Base-by-base conservation (phyloP, 2,888 invertebrate genomes). In the Mimas tiliae region DNA sequence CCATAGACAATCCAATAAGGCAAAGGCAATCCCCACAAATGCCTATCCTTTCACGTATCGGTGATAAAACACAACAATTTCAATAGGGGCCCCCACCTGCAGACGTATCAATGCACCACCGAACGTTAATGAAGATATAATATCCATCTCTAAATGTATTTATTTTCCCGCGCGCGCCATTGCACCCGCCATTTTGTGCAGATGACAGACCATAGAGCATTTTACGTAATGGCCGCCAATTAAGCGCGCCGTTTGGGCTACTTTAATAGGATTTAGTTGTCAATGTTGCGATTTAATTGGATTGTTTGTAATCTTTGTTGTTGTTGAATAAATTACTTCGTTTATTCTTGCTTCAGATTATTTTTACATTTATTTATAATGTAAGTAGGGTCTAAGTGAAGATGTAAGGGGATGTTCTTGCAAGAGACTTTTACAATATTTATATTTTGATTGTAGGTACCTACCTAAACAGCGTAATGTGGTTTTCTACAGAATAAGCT, bases 51-150 rank as follows among this genome's bases (percentile, higher is more conserved):
- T 80, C 74, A 69, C 78, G 72, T 71, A 68, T 74, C 82, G 79
- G 89, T 89, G 87, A 92, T 92, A 91, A 92, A 93, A 88, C 86
- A 91, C 88, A 87, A 88, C 90, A 86, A 90, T 89, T 90, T 91
- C 90, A 91, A 92, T 92, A 58, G 58, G 80, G 64, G 86, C 80
- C 80, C 73, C 84, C 89, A 88, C 90, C 89, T 89, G 85, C 81
- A 74, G 93, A 93, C 93, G 85, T 87, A 93, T 93, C 92, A 93
- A 93, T 93, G 91, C 90, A 76, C 85, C 81, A 79, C 84, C 76
- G 83, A 82, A 86, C 91, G 87, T 85, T 93, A 93, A 93, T 93
- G 93, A 93, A 93, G 93, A 93, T 93, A 93, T 93, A 93, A 93
- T 93, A 93, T 93, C 91, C 85, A 89, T 87, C 89, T 86, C 81